Percentiles rank a stretch among this genome's conserved stretches.
phyloP scores from a whole-genome alignment of 2,797 vertebrate species.

The Tiaroga cobitis region DNA sequence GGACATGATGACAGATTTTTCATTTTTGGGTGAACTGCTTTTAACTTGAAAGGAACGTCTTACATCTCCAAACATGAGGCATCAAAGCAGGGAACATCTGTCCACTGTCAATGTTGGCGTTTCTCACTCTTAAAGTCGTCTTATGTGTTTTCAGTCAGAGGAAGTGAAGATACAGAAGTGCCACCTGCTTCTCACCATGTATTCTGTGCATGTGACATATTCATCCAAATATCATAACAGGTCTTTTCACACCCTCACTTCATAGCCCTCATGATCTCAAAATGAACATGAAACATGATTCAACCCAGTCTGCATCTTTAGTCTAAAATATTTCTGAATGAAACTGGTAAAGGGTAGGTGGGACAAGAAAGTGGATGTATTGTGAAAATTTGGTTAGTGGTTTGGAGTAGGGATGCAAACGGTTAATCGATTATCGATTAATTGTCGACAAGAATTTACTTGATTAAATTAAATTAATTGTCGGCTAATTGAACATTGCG shows the following conservation, averaged over 20 bases:
- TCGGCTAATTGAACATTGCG: too few relatives aligned
- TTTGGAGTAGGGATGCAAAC: too few relatives aligned
- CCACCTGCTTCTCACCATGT: constrained; percentile 66
- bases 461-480: too few relatives aligned
- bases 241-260: constrained; percentile 6
- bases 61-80: constrained; percentile 23
- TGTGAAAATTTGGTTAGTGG: not conserved
- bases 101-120: constrained; percentile 27
- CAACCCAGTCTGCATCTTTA: not conserved
- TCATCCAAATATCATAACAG: not conserved
- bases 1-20: not conserved
- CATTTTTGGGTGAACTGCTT: not conserved
- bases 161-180: constrained; percentile 43
- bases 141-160: constrained; percentile 50
- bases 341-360: not conserved
- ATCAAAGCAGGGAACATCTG: constrained; percentile 55
- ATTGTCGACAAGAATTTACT: too few relatives aligned
- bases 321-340: not conserved
- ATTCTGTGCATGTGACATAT: constrained; percentile 34
- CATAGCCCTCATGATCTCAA: not conserved
- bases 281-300: not conserved
- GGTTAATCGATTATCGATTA: too few relatives aligned
- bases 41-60: constrained; percentile 20
- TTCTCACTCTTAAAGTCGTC: constrained; percentile 39
- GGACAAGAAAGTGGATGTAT: not conserved